Evolutionary conservation across 2,888 invertebrate species (phyloP).

Genomic region (Lasioglossum morio): DNA sequence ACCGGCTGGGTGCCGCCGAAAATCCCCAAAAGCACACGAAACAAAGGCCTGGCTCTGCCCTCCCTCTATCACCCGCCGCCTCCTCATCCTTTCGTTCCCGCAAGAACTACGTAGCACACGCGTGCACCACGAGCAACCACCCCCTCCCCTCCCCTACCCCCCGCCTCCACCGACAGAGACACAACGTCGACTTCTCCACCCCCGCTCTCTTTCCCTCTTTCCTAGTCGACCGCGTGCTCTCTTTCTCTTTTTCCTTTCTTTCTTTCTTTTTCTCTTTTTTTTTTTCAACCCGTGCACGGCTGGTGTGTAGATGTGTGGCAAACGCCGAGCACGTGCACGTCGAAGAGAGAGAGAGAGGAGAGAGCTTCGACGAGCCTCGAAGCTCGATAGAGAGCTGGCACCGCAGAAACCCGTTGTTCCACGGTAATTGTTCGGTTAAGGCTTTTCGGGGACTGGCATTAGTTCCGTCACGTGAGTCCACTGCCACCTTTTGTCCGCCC

Average conservation of each 20-base stretch:
- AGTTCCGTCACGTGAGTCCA: slow-evolving; percentile 45
- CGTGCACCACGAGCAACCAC: slow-evolving; percentile 33
- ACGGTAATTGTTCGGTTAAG: slow-evolving; percentile 58
- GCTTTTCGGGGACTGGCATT: slow-evolving; percentile 52
- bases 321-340: slow-evolving; percentile 45
- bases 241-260: slow-evolving; percentile 7
- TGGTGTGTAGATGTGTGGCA: background rate
- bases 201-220: background rate
- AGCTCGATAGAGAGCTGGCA: slow-evolving; percentile 28
- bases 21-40: slow-evolving; percentile 79
- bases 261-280: background rate
- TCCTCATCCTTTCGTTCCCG: slow-evolving; percentile 42
- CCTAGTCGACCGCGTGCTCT: slow-evolving; percentile 32
- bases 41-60: slow-evolving; percentile 71
- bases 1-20: slow-evolving; percentile 74
- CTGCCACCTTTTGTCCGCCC: slow-evolving; percentile 29
- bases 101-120: slow-evolving; percentile 54
- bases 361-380: slow-evolving; percentile 48
- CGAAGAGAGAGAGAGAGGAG: background rate
- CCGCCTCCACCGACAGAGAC: slow-evolving; percentile 30
- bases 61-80: slow-evolving; percentile 13
- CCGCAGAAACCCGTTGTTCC: slow-evolving; percentile 49
- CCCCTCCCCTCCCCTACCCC: background rate
- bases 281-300: background rate
- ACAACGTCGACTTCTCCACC: slow-evolving; percentile 45